Base-by-base conservation (phyloP, 2,797 vertebrate genomes). In the Xenopus petersii region DNA sequence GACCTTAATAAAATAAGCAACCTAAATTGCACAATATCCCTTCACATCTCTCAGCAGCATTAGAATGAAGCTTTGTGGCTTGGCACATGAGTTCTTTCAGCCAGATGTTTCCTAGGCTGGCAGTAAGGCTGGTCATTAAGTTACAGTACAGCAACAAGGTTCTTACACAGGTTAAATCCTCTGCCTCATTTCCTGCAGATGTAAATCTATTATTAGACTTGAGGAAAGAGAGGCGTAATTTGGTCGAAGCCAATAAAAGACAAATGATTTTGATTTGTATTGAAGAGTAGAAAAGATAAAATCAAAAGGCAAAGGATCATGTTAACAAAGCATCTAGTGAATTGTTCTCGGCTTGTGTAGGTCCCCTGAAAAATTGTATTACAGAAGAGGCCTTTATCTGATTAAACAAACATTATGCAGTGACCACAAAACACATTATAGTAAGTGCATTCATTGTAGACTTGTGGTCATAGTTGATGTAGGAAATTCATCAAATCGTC, bases 91-190 rank as follows among this genome's bases (percentile, higher is more conserved):
- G 12, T 17, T 13, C 47, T 55, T 65, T 16, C 48, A 80, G 70
- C 73, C 83, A 85, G 75, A 77, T 81, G 79, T 70, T 85, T 85
- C 80, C 83, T 81, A 79, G 1, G 55, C 75, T 12, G 48, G 42
- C 2, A 64, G 2, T 33, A 55, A 70, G 75, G 72, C 58, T 26
- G 77, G 60, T 13, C 46, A 15, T 65, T 30, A 6, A 1, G 60
- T 59, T 83, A 80, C 1, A 74, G 4, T 21, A 46, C 9, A 79
- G 54, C 64, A 55, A 60, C 12, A 79, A 5, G 0, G 0, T 21
- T 78, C 59, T 21, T 81, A 79, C 49, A 64, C 0, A 81, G 36
- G 10, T 68, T 47, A 79, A 80, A 74, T 46, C 74, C 2, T 54
- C 24, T 9, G 21, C 26, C 30, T 48, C 51, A 48, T 30, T 78